Base-by-base conservation (phyloP, 2,888 invertebrate genomes). In the Apoda limacodes region DNA sequence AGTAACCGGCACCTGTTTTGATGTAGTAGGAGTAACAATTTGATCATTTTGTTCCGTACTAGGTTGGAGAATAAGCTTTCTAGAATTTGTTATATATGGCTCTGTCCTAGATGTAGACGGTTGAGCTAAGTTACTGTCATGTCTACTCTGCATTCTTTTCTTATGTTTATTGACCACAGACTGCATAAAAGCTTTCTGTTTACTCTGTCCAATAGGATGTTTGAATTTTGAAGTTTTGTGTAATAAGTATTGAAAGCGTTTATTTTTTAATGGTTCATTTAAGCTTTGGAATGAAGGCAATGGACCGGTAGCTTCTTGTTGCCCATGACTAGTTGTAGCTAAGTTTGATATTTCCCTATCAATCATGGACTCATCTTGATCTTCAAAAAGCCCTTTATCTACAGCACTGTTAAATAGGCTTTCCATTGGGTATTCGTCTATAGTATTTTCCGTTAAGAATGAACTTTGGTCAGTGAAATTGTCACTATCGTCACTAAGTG, bases 201-300 rank as follows among this genome's bases (percentile, higher is more conserved):
- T 82, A 50, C 68, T 81, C 34, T 80, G 78, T 2, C 71, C 66
- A 38, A 78, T 75, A 10, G 78, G 80, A 50, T 78, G 80, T 41
- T 80, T 80, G 39, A 75, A 76, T 52, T 82, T 82, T 4, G 81
- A 81, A 5, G 80, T 81, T 51, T 80, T 81, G 40, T 81, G 81
- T 20, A 82, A 62, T 42, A 82, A 57, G 50, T 80, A 81, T 47
- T 82, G 81, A 45, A 82, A 76, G 36, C 81, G 60, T 48, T 81
- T 82, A 45, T 76, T 81, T 48, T 82, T 82, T 31, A 71, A 48
- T 21, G 78, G 76, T 45, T 81, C 81, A 48, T 65, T 75, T 52
- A 76, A 59, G 45, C 70, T 76, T 57, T 76, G 75, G 55, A 76
- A 76, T 9, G 76, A 71, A 15, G 75, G 74, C 22, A 75, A 50